Evolutionary conservation across 2,113 vertebrate species (phyloP).

Genomic region (Salvelinus namaycush): DNA sequence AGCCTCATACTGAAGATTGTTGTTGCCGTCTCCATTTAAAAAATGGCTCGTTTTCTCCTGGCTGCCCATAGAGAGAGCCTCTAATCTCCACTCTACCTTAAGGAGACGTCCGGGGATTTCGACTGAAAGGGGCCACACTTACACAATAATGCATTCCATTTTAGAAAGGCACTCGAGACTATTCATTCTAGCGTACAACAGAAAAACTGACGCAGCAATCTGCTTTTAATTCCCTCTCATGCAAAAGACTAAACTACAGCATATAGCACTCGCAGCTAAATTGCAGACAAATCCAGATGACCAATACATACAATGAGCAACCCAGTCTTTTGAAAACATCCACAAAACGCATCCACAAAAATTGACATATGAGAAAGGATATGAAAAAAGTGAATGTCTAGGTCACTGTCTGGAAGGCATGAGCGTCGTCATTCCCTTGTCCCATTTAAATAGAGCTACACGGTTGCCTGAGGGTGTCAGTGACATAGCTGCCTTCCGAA

Average conservation of each 20-base stretch:
- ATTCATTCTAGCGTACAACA: slow-evolving; percentile 51
- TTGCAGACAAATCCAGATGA: background rate
- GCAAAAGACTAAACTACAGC: background rate
- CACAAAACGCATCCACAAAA: background rate
- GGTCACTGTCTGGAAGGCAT: slow-evolving; percentile 3
- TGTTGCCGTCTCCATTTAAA: slow-evolving; percentile 54
- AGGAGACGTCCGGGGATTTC: slow-evolving; percentile 42
- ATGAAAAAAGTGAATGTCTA: slow-evolving; percentile 1
- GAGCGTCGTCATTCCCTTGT: slow-evolving; percentile 34
- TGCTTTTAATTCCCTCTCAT: background rate
- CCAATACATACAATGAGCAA: background rate
- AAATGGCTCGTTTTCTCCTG: slow-evolving; percentile 54
- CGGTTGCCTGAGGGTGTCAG: slow-evolving; percentile 49
- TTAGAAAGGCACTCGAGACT: slow-evolving; percentile 53
- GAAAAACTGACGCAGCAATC: slow-evolving; percentile 12
- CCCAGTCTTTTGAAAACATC: background rate
- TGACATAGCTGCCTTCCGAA: slow-evolving; percentile 52
- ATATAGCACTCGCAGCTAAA: background rate
- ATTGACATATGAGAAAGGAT: background rate
- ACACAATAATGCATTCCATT: slow-evolving; percentile 70
- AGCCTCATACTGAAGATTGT: slow-evolving; percentile 33
- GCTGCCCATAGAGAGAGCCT: slow-evolving; percentile 40
- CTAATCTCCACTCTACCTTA: slow-evolving; percentile 37
- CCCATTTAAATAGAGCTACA: slow-evolving; percentile 55
- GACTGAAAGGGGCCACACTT: slow-evolving; percentile 60